A percentile compares a stretch with the other conserved stretches of the same genome.
Conservation (phyloP, 2,797 vertebrate species). For the Pteropus rufus region DNA sequence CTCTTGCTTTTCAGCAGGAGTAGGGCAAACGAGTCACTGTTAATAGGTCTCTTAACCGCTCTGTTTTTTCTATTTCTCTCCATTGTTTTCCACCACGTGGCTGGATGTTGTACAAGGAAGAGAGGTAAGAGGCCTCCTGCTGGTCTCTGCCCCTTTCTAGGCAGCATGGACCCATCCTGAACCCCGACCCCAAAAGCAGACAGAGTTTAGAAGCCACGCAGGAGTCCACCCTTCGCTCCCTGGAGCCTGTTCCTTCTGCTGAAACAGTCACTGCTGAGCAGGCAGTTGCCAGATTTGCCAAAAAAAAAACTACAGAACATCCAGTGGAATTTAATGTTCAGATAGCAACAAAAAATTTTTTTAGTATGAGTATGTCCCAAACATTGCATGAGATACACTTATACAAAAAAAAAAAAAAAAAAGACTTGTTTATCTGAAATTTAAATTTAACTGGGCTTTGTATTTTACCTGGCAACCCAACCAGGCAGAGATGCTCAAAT, state of each 20-base stretch:
- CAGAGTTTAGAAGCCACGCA: fast-evolving
- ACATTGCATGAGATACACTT: background rate
- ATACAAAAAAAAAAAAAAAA: background rate
- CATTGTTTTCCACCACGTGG: background rate
- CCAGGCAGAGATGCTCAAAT: background rate
- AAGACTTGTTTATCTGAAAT: background rate
- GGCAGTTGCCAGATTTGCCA: background rate
- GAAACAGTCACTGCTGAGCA: background rate
- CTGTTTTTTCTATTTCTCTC: background rate
- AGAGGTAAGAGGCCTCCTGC: no score
- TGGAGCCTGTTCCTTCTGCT: background rate
- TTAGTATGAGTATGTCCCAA: background rate
- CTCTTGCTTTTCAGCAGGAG: background rate
- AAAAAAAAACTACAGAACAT: background rate
- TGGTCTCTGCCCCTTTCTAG: background rate
- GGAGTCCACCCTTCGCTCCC: background rate
- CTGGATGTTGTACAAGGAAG: background rate
- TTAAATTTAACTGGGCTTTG: background rate
- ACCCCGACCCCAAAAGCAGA: background rate
- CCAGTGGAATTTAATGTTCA: background rate
- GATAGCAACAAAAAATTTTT: background rate
- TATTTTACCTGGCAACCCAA: background rate
- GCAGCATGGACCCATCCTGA: background rate
- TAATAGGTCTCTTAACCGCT: background rate
- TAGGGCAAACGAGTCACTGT: background rate